phyloP scores from a whole-genome alignment of 2,888 invertebrate species.

The Drosophila multiciliata region DNA sequence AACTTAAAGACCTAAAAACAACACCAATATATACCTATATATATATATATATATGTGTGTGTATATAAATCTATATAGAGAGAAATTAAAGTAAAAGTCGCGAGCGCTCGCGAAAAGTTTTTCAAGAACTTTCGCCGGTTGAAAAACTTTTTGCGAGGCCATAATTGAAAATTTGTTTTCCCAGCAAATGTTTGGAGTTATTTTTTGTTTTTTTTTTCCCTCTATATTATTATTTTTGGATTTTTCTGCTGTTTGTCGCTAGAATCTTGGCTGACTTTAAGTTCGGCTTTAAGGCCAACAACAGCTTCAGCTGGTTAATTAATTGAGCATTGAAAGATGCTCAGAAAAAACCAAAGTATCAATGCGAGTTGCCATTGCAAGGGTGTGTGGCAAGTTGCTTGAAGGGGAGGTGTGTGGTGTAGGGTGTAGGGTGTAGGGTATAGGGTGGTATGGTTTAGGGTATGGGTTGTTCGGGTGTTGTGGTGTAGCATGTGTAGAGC shows the following conservation, averaged over 20 bases:
- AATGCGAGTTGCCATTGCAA: slow-evolving; percentile 21
- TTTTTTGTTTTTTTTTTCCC: slow-evolving; percentile 5
- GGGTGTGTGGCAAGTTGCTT: background rate
- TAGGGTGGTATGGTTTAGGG: background rate
- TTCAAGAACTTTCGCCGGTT: slow-evolving; percentile 71
- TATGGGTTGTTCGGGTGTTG: background rate
- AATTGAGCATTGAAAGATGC: slow-evolving; percentile 68
- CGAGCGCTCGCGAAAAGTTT: slow-evolving; percentile 66
- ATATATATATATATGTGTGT: slow-evolving; percentile 4
- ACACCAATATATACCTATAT: slow-evolving; percentile 16
- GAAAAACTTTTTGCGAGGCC: slow-evolving; percentile 67
- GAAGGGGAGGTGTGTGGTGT: background rate
- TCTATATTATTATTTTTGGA: background rate
- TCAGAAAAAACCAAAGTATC: slow-evolving; percentile 44
- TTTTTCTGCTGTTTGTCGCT: slow-evolving; percentile 7
- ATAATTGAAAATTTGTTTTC: slow-evolving; percentile 76
- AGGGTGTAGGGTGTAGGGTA: background rate
- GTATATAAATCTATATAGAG: slow-evolving; percentile 9
- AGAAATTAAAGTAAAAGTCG: slow-evolving; percentile 76
- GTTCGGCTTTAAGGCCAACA: slow-evolving; percentile 19
- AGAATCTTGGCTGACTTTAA: slow-evolving; percentile 5
- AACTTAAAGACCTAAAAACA: slow-evolving; percentile 55
- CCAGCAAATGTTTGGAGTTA: slow-evolving; percentile 38
- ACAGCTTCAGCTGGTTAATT: slow-evolving; percentile 67
- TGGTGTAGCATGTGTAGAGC: background rate